Conservation (phyloP, 2,888 invertebrate genomes). For the Dione juno region DNA sequence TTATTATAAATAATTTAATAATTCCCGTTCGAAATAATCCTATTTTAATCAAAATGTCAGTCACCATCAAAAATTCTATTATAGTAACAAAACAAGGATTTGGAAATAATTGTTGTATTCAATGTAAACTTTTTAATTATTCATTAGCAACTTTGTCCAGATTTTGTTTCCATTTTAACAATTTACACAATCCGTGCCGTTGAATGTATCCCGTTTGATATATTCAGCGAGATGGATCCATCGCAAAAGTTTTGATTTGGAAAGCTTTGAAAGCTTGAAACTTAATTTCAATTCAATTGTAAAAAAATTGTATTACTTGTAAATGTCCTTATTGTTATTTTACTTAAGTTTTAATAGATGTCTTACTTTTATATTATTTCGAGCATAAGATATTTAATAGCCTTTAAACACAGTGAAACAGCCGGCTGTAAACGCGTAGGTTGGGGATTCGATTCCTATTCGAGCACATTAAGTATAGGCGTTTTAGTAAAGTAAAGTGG, state of each 20-base stretch:
- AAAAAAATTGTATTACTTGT: slow-evolving; percentile 3
- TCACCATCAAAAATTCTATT: not conserved
- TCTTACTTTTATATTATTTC: too few relatives aligned
- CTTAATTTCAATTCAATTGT: slow-evolving; percentile 4
- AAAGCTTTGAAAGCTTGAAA: not conserved
- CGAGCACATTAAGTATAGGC: too few relatives aligned
- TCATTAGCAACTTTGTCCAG: slow-evolving; percentile 4
- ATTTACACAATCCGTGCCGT: slow-evolving; percentile 9
- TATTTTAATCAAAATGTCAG: not conserved
- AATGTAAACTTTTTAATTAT: slow-evolving; percentile 11
- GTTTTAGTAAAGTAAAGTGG: too few relatives aligned
- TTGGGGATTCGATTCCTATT: too few relatives aligned
- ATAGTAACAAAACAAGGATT: not conserved
- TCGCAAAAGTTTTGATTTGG: slow-evolving; percentile 8
- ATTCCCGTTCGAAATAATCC: not conserved
- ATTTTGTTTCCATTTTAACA: not conserved
- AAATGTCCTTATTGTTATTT: not conserved
- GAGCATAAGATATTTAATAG: too few relatives aligned
- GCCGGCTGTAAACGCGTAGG: too few relatives aligned
- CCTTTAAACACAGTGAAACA: too few relatives aligned
- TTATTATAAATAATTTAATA: not conserved
- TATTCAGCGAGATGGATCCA: not conserved
- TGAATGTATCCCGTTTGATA: not conserved
- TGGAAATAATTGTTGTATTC: not conserved
- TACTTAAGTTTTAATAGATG: not conserved